Evolutionary conservation across 2,797 vertebrate genomes (phyloP), one percentile per base, ranked within the genome.

Genomic region (Mormyrus proboscirostris): DNA sequence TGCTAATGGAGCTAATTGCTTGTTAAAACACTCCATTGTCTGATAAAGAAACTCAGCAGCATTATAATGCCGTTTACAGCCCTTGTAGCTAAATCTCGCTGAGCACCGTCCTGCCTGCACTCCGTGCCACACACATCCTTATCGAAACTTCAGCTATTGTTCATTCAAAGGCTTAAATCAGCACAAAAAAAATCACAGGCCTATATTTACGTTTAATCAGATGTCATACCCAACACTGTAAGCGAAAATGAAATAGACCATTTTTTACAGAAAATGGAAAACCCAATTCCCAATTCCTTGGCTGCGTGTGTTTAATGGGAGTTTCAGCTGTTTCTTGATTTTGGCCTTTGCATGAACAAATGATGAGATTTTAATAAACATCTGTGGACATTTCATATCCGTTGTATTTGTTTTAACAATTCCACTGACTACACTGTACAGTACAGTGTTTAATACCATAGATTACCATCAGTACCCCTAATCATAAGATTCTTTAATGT

Each of bases 1-100:
- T 33, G 62, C 57, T 88, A 88, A 88, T 88, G 88, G 88, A 62
- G 47, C 73, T 88, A 88, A 88, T 88, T 82, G 41, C 53, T 76
- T 82, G 88, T 88, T 88, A 88, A 88, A 76, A 53, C 25, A 87
- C 38, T 44, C 19, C 86, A 41, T 44, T 62, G 86, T 87, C 86
- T 62, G 86, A 65, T 22, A 65, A 41, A 62, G 86, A 44, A 62
- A 47, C 55, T n/a, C 38, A 0, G 3, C 19, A 14, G 10, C 51
- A 22, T n/a, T 38, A 33, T 53, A 19, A 51, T 29, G n/a, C 19
- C 2, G 50, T 5, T 14, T 38, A 10, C 84, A 53, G 4, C 10
- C 44, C 83, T 86, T n/a, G 50, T 9, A 19, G 84, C 49, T 1
- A 1, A 1, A 38, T 10, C 9, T 10, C 2, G 2, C 84, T 5